These are phyloP conservation scores for Alethe castanea DNA, from an alignment of 2,113 vertebrate species.

Conservation along the genomic window DNA sequence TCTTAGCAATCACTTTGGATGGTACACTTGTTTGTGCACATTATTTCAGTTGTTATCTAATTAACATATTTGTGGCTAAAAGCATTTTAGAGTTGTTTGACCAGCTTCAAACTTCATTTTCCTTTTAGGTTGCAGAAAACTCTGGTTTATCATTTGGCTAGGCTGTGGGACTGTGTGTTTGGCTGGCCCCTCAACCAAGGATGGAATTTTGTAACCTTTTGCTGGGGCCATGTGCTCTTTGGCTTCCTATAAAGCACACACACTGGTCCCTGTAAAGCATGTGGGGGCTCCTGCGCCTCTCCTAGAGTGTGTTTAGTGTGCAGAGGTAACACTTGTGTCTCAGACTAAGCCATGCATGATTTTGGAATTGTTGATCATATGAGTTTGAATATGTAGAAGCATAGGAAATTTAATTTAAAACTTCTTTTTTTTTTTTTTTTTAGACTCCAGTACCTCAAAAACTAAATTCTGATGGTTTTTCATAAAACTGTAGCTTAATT, in stretches of 20 bases:
- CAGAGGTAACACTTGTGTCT: background rate
- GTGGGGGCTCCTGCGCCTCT: background rate
- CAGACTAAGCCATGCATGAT: background rate
- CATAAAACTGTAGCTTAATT: background rate
- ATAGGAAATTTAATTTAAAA: background rate
- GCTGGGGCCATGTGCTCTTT: rapidly evolving
- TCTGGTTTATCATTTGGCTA: background rate
- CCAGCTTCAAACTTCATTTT: background rate
- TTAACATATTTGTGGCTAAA: background rate
- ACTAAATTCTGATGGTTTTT: background rate
- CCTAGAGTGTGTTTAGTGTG: background rate
- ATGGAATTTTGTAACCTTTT: background rate
- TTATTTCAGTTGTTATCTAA: background rate
- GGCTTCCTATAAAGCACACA: background rate
- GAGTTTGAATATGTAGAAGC: background rate
- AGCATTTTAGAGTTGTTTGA: background rate
- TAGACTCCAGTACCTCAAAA: background rate
- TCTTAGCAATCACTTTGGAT: background rate
- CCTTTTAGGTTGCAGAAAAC: background rate
- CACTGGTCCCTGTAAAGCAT: rapidly evolving
- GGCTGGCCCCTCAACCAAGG: rapidly evolving
- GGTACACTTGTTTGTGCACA: background rate
- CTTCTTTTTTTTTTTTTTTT: background rate
- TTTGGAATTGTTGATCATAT: background rate
- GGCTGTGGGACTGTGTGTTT: rapidly evolving